These are phyloP conservation scores for Eueides isabella DNA, from an alignment of 1,140 invertebrate species.

Conservation along the genomic window DNA sequence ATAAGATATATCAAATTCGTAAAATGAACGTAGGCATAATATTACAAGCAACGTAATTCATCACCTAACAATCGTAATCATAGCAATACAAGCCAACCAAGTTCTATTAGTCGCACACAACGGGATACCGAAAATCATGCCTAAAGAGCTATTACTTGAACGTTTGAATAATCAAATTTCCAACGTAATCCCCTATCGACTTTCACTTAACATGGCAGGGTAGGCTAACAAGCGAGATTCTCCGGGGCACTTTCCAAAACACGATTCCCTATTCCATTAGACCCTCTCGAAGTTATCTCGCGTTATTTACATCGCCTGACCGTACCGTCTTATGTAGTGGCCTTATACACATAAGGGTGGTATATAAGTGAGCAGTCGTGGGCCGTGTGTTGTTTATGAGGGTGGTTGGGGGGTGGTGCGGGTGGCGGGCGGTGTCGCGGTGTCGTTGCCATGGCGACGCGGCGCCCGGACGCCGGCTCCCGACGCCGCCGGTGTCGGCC, in stretches of 20 bases:
- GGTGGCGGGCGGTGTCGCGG: slow-evolving; percentile 70
- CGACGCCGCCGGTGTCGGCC: slow-evolving; percentile 85
- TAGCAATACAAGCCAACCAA: background rate
- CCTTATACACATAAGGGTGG: slow-evolving; percentile 60
- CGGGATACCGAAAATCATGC: slow-evolving; percentile 8
- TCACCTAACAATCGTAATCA: background rate
- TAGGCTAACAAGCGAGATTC: slow-evolving; percentile 73
- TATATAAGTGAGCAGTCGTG: slow-evolving; percentile 71
- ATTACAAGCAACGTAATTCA: background rate
- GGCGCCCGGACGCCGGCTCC: slow-evolving; percentile 78
- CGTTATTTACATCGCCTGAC: slow-evolving; percentile 81
- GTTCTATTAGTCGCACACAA: background rate
- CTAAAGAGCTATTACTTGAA: slow-evolving; percentile 57
- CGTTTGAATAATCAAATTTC: slow-evolving; percentile 74
- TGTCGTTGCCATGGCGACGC: slow-evolving; percentile 84
- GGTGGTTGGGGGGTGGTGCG: slow-evolving; percentile 50
- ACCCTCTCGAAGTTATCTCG: slow-evolving; percentile 79
- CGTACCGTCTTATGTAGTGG: slow-evolving; percentile 75
- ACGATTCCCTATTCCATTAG: slow-evolving; percentile 81
- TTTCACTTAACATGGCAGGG: slow-evolving; percentile 74
- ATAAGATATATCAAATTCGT: no score
- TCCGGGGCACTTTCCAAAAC: slow-evolving; percentile 80
- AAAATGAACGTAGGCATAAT: no score
- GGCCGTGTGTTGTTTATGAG: slow-evolving; percentile 60
- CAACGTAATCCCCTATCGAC: slow-evolving; percentile 75